phyloP scores from a whole-genome alignment of 2,797 vertebrate genomes.

The Sphenodon punctatus region DNA sequence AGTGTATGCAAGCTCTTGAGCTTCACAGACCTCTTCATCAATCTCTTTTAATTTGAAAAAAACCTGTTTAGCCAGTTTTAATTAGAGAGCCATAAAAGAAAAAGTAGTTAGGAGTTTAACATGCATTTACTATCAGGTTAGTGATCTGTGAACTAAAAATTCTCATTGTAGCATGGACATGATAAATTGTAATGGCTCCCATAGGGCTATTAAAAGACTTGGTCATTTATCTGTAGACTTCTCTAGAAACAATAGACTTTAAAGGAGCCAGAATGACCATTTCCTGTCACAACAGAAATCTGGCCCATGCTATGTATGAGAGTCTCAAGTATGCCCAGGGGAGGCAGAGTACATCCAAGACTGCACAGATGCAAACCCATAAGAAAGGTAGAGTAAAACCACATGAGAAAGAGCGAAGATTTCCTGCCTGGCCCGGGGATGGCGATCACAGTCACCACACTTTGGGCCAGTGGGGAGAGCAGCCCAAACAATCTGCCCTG shows the following conservation, averaged over 20 bases:
- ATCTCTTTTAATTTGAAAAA: slow-evolving; percentile 20
- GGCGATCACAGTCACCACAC: too few relatives aligned
- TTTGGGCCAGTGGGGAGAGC: too few relatives aligned
- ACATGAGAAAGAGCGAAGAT: too few relatives aligned
- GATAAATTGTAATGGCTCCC: slow-evolving; percentile 2
- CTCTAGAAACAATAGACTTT: background rate
- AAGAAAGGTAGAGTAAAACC: too few relatives aligned
- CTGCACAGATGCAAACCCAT: too few relatives aligned
- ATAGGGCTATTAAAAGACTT: background rate
- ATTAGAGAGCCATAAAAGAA: slow-evolving; percentile 29
- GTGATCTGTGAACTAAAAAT: slow-evolving; percentile 12
- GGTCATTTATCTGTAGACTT: background rate
- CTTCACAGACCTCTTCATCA: background rate
- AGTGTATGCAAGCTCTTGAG: background rate
- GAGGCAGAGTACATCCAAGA: too few relatives aligned
- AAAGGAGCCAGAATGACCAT: background rate
- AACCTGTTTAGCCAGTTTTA: background rate
- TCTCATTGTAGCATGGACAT: background rate
- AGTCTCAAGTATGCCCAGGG: background rate
- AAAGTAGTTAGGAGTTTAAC: slow-evolving; percentile 19
- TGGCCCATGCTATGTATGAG: background rate
- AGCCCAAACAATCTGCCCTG: too few relatives aligned
- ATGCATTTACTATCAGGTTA: background rate
- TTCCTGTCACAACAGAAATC: background rate
- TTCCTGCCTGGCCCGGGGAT: too few relatives aligned